Percentiles rank a stretch among this genome's conserved stretches.
Conservation (phyloP, 2,797 vertebrate genomes). For the Chaenodraco wilsoni region DNA sequence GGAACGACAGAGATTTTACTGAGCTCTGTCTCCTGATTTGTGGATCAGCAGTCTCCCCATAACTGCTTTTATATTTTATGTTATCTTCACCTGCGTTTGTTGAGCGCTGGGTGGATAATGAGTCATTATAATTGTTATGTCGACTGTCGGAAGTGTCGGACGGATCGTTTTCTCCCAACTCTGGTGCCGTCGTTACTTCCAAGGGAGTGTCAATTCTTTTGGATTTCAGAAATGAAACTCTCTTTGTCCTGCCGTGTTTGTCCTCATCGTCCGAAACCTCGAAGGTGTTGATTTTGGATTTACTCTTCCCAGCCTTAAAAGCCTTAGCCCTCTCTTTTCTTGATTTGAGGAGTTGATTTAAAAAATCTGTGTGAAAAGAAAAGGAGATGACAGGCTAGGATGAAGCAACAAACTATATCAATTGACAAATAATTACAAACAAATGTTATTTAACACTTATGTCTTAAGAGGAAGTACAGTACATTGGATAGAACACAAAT, state of each 20-base stretch:
- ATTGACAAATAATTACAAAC: not conserved
- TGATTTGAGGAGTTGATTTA: slow-evolving; percentile 76
- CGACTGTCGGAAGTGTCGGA: not conserved
- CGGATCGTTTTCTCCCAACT: slow-evolving; percentile 25
- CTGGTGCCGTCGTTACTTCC: slow-evolving; percentile 11
- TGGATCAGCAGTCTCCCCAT: slow-evolving; percentile 24
- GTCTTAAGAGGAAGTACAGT: no score
- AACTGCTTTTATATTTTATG: slow-evolving; percentile 26
- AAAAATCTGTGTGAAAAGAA: slow-evolving; percentile 73
- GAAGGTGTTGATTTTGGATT: slow-evolving; percentile 80
- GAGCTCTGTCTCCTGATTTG: slow-evolving; percentile 36
- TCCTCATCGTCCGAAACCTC: slow-evolving; percentile 83
- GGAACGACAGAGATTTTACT: slow-evolving; percentile 51
- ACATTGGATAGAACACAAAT: not conserved
- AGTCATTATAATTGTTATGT: slow-evolving; percentile 9
- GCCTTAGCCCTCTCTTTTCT: slow-evolving; percentile 71
- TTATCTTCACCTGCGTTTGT: slow-evolving; percentile 40
- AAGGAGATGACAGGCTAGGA: not conserved
- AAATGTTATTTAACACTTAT: no score
- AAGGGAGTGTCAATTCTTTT: slow-evolving; percentile 51
- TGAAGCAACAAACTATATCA: not conserved
- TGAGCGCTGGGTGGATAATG: slow-evolving; percentile 42
- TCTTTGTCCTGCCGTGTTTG: slow-evolving; percentile 77
- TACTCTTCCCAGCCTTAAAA: slow-evolving; percentile 70
- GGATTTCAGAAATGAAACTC: slow-evolving; percentile 84